phyloP scores from a whole-genome alignment of 2,888 invertebrate genomes.

The Mythimna ferrago region DNA sequence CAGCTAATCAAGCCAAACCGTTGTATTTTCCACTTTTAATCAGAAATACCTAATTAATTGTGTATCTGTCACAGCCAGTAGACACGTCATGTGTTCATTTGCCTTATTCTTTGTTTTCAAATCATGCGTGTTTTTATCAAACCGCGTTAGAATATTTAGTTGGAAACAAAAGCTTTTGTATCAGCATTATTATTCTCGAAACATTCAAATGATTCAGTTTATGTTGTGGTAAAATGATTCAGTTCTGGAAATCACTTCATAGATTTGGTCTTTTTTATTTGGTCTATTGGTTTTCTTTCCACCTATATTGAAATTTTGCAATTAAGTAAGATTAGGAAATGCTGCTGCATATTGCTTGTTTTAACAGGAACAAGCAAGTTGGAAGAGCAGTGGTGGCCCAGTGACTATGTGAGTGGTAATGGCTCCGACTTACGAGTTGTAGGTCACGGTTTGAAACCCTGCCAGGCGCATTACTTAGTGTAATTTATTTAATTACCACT shows the following conservation, averaged over 20 bases:
- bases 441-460: too few species aligned
- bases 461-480: too few species aligned
- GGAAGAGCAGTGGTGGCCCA: too few species aligned
- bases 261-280: neutral
- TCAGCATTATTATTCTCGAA: slow-evolving; percentile 33
- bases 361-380: too few species aligned
- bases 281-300: too few species aligned
- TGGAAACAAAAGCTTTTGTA: slow-evolving; percentile 50
- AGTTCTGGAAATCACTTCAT: neutral
- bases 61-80: slow-evolving; percentile 28
- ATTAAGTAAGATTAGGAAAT: too few species aligned
- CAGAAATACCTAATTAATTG: slow-evolving; percentile 43
- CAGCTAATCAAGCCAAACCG: slow-evolving; percentile 23
- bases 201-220: slow-evolving; percentile 33
- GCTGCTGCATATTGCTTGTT: too few species aligned
- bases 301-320: too few species aligned
- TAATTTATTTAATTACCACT: too few species aligned
- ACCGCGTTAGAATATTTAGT: slow-evolving; percentile 28
- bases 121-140: slow-evolving; percentile 35
- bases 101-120: slow-evolving; percentile 51
- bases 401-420: too few species aligned
- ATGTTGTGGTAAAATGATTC: slow-evolving; percentile 22
- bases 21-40: slow-evolving; percentile 36
- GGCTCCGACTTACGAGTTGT: too few species aligned
- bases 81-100: slow-evolving; percentile 28